A percentile compares a stretch with the other conserved stretches of the same genome.
Conservation (phyloP, 2,888 invertebrate species). For the Hypsopygia costalis region DNA sequence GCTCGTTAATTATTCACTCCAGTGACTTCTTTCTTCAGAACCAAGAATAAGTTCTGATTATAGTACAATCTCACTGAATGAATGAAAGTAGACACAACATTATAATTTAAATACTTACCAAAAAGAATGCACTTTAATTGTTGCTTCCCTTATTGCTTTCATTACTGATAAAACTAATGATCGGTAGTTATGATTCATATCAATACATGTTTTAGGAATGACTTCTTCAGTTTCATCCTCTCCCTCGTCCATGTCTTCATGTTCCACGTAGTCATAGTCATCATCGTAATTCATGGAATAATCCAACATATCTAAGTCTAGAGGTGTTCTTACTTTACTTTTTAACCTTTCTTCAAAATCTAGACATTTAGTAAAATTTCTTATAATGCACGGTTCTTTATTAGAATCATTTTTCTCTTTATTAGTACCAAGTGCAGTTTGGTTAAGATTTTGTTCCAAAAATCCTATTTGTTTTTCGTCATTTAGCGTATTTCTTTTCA, state of each 20-base stretch:
- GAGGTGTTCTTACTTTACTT: slow-evolving; percentile 11
- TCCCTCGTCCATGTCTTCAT: slow-evolving; percentile 19
- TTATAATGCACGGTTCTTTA: slow-evolving; percentile 31
- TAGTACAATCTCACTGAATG: too few relatives aligned
- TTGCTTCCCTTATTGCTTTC: slow-evolving; percentile 31
- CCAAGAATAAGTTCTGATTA: too few relatives aligned
- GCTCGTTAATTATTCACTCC: too few relatives aligned
- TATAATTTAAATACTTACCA: slow-evolving; percentile 37
- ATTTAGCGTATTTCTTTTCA: slow-evolving; percentile 16
- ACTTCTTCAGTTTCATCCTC: background rate
- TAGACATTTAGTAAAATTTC: slow-evolving; percentile 35
- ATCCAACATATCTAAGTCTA: slow-evolving; percentile 13
- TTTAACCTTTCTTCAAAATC: slow-evolving; percentile 36
- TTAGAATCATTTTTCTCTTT: background rate
- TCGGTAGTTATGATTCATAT: slow-evolving; percentile 18
- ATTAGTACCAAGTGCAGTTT: background rate
- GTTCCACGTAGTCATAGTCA: slow-evolving; percentile 14
- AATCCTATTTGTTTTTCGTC: too few relatives aligned
- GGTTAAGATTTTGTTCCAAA: too few relatives aligned
- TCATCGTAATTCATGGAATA: slow-evolving; percentile 7
- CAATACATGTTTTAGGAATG: slow-evolving; percentile 1
- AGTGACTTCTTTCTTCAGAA: too few relatives aligned
- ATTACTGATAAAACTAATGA: slow-evolving; percentile 29
- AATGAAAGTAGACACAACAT: too few relatives aligned
- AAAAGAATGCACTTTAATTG: slow-evolving; percentile 30